Conservation (phyloP, 2,888 invertebrate genomes). For the Bugulina stolonifera region DNA sequence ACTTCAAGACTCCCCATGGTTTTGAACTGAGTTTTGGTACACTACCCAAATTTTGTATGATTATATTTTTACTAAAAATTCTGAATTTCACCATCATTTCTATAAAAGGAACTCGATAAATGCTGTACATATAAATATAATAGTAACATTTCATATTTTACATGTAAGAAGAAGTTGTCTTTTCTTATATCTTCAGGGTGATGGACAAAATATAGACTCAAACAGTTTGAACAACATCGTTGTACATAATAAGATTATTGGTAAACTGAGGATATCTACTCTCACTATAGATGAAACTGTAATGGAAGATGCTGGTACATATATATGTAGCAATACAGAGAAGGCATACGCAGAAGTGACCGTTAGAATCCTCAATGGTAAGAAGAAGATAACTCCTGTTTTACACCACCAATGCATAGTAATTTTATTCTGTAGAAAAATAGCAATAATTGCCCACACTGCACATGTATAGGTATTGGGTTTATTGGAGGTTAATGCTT, state of each 20-base stretch:
- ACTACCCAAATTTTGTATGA: too few species aligned
- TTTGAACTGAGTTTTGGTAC: too few species aligned
- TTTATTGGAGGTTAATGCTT: too few species aligned
- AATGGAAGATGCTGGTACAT: constrained; percentile 17
- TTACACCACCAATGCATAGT: too few species aligned
- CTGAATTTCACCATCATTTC: too few species aligned
- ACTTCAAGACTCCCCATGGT: too few species aligned
- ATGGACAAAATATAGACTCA: constrained; percentile 19
- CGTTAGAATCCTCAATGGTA: constrained; percentile 20
- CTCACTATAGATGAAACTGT: constrained; percentile 1
- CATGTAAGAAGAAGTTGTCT: too few species aligned
- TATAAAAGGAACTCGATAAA: neutral
- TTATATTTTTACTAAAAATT: too few species aligned
- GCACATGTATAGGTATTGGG: too few species aligned
- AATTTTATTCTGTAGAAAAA: too few species aligned
- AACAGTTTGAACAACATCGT: neutral
- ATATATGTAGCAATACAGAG: constrained; percentile 18
- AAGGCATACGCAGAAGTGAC: constrained; percentile 3
- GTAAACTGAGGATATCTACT: neutral
- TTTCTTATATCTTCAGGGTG: constrained; percentile 18
- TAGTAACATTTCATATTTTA: neutral
- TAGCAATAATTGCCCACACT: too few species aligned
- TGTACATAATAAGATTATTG: neutral
- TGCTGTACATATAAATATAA: neutral
- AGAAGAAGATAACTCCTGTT: too few species aligned